Evolutionary conservation across 2,888 invertebrate genomes (phyloP), one percentile per base, ranked within the genome.

Genomic region (Oscheius myriophilus): DNA sequence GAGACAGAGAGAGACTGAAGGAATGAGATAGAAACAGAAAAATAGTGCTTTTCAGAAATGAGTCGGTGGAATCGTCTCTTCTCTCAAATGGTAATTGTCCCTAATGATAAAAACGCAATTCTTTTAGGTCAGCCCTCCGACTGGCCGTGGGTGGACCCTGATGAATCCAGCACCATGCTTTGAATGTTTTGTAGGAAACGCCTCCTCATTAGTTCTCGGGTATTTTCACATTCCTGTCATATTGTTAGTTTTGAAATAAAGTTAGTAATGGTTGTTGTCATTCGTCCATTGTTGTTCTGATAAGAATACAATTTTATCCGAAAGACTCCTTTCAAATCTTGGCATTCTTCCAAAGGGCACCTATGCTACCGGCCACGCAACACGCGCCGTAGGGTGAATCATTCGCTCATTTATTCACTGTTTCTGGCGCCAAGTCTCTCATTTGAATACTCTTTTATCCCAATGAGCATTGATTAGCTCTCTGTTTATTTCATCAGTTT

Each of bases 131-230:
- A 67, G 25, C 41, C 45, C 49, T 61, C 58, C 39, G 80, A 77
- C 43, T 81, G 81, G 79, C 82, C 81, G 33, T 81, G 81, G 81
- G 72, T 78, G 51, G 81, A 82, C 71, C 82, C 82, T 39, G 79
- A 78, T 71, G 75, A 81, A 70, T 80, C 78, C 21, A 81, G 79
- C 65, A 82, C 82, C 26, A 80, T 81, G 73, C 71, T 82, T 25
- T 82, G 67, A 78, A 21, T 4, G 4, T 46, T 18, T 46, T 46
- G n/a, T 42, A 42, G 14, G 9, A 16, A 7, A 45, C 3, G 2
- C 3, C 18, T 23, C 23, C 49, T 18, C 2, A 18, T 23, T 49
- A 3, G 3, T 18, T 21, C 11, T 46, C 49, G 49, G 49, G 23
- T 11, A 1, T 23, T 3, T 49, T 18, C 18, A 9, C 33, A 33